Percentiles rank a stretch among this genome's conserved stretches.
Evolutionary conservation across 2,797 vertebrate species (phyloP).

Genomic region (Dryobates pubescens): DNA sequence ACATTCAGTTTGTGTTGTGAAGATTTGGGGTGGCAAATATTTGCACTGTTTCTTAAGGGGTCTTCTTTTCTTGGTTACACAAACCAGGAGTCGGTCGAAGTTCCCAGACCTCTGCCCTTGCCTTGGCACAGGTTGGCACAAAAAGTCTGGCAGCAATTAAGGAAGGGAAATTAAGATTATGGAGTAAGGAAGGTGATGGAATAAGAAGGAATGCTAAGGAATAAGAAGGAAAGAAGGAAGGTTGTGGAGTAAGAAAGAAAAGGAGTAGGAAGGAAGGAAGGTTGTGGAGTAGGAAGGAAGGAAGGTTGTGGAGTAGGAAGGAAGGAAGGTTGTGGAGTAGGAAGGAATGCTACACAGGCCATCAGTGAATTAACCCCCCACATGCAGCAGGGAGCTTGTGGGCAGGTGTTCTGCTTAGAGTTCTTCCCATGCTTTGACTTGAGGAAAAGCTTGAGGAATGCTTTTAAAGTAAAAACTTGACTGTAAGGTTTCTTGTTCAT

Average conservation of each 20-base stretch:
- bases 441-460: background rate
- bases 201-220: no score
- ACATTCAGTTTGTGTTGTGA: rapidly evolving
- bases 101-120: background rate
- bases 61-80: background rate
- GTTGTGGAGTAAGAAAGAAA: no score
- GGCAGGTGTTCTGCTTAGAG: background rate
- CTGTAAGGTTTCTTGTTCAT: background rate
- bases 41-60: background rate
- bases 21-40: background rate
- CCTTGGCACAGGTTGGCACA: background rate
- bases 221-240: no score
- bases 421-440: background rate
- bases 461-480: background rate
- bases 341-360: background rate
- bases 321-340: background rate
- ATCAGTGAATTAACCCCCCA: background rate
- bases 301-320: background rate
- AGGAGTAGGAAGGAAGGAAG: no score
- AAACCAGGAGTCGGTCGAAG: background rate
- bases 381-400: background rate
- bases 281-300: background rate
- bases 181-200: no score
- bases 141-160: background rate
- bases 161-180: background rate